phyloP scores from a whole-genome alignment of 2,113 vertebrate genomes.

The Dromas ardeola region DNA sequence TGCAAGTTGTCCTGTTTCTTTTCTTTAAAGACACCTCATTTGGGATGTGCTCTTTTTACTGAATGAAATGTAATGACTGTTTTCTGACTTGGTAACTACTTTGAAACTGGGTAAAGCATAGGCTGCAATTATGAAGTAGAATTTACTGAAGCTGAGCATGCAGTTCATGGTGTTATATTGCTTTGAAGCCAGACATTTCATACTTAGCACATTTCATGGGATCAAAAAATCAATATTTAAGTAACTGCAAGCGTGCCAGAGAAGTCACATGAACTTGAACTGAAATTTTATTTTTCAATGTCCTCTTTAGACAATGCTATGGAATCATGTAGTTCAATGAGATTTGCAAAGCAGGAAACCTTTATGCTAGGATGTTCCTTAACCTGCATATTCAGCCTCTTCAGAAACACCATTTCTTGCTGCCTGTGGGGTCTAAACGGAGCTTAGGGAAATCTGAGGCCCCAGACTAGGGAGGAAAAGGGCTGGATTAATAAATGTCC shows the following conservation, averaged over 20 bases:
- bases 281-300: neutral
- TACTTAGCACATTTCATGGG: neutral
- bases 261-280: neutral
- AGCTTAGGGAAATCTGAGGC: neutral
- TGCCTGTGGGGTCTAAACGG: neutral
- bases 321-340: neutral
- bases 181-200: neutral
- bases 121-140: neutral
- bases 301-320: neutral
- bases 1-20: constrained; percentile 39
- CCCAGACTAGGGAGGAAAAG: neutral
- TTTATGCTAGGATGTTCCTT: neutral
- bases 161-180: neutral
- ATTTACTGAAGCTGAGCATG: constrained; percentile 9
- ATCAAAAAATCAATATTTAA: neutral
- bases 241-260: neutral
- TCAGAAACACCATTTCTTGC: neutral
- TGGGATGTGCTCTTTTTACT: constrained; percentile 15
- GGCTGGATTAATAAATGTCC: constrained; percentile 2
- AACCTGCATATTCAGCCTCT: neutral
- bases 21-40: constrained; percentile 56
- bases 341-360: neutral
- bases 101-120: constrained; percentile 24
- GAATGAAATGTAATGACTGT: neutral
- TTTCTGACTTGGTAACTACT: constrained; percentile 31